A percentile compares a stretch with the other conserved stretches of the same genome.
Evolutionary conservation across 1,140 invertebrate genomes (phyloP).

Genomic region (Olivierus martensii): DNA sequence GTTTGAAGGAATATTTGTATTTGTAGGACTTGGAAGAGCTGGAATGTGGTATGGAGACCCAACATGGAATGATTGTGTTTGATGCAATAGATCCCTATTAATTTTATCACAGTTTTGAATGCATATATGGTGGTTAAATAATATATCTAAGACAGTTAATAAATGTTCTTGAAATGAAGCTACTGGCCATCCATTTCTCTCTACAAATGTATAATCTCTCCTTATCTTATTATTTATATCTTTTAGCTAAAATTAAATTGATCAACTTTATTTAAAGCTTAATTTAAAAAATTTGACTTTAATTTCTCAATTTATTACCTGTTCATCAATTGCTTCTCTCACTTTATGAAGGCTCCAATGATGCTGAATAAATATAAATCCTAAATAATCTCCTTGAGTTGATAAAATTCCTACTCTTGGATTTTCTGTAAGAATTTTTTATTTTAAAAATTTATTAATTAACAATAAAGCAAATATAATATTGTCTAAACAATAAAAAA

Average conservation of each 20-base stretch:
- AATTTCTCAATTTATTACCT: slow-evolving; percentile 17
- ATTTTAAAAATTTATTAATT: not conserved
- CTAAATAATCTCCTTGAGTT: slow-evolving; percentile 21
- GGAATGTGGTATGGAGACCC: not conserved
- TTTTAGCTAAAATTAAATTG: slow-evolving; percentile 10
- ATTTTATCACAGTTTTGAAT: slow-evolving; percentile 9
- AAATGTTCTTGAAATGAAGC: slow-evolving; percentile 24
- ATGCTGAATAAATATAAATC: slow-evolving; percentile 26
- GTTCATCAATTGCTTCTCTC: slow-evolving; percentile 22
- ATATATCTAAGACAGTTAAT: slow-evolving; percentile 25
- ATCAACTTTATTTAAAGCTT: not conserved
- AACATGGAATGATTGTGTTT: not conserved
- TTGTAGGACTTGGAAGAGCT: not conserved
- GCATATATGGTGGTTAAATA: slow-evolving; percentile 20
- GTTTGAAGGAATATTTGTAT: not conserved
- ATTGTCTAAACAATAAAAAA: too few relatives aligned
- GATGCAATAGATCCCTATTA: not conserved
- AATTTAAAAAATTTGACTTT: not conserved
- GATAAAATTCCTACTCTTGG: slow-evolving; percentile 25
- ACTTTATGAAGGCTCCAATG: slow-evolving; percentile 18
- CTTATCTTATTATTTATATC: slow-evolving; percentile 4
- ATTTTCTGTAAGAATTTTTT: slow-evolving; percentile 20
- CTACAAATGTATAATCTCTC: slow-evolving; percentile 24
- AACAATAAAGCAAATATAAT: not conserved
- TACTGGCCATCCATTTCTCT: slow-evolving; percentile 31